These are phyloP conservation scores for Saxicola maurus DNA, from an alignment of 2,797 vertebrate genomes.

Conservation along the genomic window DNA sequence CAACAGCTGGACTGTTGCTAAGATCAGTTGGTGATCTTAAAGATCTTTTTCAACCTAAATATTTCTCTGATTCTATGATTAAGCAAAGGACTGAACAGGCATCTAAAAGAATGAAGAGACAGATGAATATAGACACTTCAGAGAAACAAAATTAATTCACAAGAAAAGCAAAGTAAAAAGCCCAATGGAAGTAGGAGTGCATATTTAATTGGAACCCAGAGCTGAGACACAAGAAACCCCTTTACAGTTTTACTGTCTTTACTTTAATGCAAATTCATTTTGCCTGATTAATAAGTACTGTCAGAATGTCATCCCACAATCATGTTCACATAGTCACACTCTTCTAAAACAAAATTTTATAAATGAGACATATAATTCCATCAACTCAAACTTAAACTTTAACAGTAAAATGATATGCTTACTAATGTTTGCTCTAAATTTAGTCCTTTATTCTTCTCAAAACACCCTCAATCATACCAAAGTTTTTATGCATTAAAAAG, in stretches of 20 bases:
- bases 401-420: background rate
- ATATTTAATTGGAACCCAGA: background rate
- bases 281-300: background rate
- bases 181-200: background rate
- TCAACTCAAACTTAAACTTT: background rate
- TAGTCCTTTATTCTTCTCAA: background rate
- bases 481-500: background rate
- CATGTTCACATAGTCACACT: background rate
- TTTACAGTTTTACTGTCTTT: background rate
- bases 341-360: background rate
- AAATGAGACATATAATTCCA: background rate
- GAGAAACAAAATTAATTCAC: background rate
- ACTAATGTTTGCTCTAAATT: background rate
- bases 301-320: background rate
- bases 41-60: background rate
- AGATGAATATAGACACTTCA: background rate
- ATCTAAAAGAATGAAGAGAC: background rate
- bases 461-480: background rate
- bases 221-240: background rate
- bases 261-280: background rate
- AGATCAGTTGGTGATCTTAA: accelerated
- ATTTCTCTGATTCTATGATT: background rate
- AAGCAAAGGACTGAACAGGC: background rate
- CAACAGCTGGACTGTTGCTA: background rate
- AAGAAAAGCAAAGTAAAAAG: background rate